Evolutionary conservation across 2,797 vertebrate species (phyloP), one percentile per base, ranked within the genome.

Genomic region (Momotus momota): DNA sequence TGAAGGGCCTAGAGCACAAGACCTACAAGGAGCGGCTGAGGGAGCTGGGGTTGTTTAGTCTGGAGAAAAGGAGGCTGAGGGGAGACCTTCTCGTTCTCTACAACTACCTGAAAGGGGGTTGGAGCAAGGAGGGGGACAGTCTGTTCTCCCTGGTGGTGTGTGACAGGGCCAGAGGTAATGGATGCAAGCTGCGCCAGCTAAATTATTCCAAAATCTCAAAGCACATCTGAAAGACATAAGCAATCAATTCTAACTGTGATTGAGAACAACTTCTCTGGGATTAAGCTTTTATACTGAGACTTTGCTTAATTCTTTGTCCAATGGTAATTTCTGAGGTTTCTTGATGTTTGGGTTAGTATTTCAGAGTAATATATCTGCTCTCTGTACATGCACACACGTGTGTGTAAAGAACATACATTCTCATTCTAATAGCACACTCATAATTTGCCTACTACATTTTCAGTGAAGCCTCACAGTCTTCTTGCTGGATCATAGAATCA

Each of bases 341-440:
- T 69, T 77, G 25, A 33, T 12, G 12, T 9, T 27, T 38, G 14
- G 7, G 2, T 26, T 80, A 70, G 51, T 38, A 87, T 89, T 89
- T 43, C 23, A 91, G 78, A 73, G 26, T 18, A 69, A 58, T 38
- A 27, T 51, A 9, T 69, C 52, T 54, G 55, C 29, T 82, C 9
- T 62, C 35, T 78, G 0, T 38, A 19, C 22, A 11, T 35, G 3
- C 0, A 0, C 33, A 14, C 26, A 29, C 16, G 31, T 48, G n/a
- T 38, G 6, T 31, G 17, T 21, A 65, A 82, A 73, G 43, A 23
- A 1, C 11, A 41, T 20, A 64, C 43, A 86, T 60, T 66, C 13
- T 62, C 14, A n/a, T 29, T 67, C 35, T 71, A 45, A 49, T 21
- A 85, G 33, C 51, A 70, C 20, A 33, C 4, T 14, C 22, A 14